Evolutionary conservation across 2,113 vertebrate genomes (phyloP).

Genomic region (Marcusenius ussheri): DNA sequence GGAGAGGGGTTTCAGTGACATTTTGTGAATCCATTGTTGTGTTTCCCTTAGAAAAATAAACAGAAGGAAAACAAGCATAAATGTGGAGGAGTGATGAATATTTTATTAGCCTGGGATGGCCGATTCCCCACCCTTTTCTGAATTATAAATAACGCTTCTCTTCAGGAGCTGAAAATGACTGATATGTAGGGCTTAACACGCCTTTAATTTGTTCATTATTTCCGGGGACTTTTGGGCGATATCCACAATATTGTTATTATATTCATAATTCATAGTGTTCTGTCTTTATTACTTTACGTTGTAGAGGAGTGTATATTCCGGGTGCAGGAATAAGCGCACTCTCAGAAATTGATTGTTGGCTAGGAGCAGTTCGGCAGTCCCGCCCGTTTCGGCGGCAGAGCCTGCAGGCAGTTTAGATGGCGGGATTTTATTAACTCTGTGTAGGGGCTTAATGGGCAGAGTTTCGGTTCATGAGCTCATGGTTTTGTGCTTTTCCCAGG

Average conservation of each 20-base stretch:
- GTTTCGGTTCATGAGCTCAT: constrained; percentile 21
- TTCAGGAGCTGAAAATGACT: constrained; percentile 24
- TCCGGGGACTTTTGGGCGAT: constrained; percentile 24
- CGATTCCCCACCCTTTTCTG: constrained; percentile 32
- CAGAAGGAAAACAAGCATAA: constrained; percentile 42
- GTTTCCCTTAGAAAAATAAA: constrained; percentile 6
- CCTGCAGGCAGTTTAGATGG: constrained; percentile 30
- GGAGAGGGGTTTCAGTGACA: neutral
- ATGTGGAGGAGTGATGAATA: constrained; percentile 42
- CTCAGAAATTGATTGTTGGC: constrained; percentile 29
- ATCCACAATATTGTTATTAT: constrained; percentile 30
- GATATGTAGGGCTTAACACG: constrained; percentile 32
- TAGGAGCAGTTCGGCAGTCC: neutral
- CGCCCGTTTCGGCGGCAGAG: neutral
- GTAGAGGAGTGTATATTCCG: constrained; percentile 13
- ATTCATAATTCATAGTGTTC: constrained; percentile 34
- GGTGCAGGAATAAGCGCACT: constrained; percentile 7
- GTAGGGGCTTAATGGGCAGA: constrained; percentile 32
- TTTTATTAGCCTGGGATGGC: constrained; percentile 49
- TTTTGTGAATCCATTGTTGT: constrained; percentile 12
- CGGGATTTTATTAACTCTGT: constrained; percentile 26
- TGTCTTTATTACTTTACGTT: constrained; percentile 24
- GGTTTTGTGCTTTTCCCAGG: constrained; percentile 15
- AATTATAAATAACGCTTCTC: constrained; percentile 47
- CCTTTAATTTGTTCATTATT: constrained; percentile 31